Evolutionary conservation across 35 echinoderm and acorn worm genomes (phyloP), one percentile per base, ranked within the genome.

Genomic region (Holothuria glaberrima): DNA sequence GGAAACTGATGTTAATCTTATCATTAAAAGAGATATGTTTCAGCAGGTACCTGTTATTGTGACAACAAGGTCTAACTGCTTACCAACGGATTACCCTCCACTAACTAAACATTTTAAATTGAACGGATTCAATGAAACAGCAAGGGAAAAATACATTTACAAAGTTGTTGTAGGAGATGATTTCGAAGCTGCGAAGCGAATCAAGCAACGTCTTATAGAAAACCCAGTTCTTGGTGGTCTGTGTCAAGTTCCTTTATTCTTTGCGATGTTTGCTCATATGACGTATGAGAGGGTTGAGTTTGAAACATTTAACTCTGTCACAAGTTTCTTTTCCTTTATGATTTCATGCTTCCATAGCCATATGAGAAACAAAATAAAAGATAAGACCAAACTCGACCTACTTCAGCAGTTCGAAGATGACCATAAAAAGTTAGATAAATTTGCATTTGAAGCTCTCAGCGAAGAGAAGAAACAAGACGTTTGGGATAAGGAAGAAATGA

Each of bases 301-400:
- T 29, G 12, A 29, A 29, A 22, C 25, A 4, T 14, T 75, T 75
- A 22, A 75, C 12, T 75, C 71, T 12, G 71, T 75, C 1, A 75
- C 71, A 1, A n/a, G 36, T 14, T 75, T 75, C 32, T 75, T 75
- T 21, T 6, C 22, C 32, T 75, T 16, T 41, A 75, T 75, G 71
- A 75, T 75, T 38, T 34, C 13, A 38, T 75, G 71, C 20, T 75
- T 75, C 17, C 36, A 75, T 24, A 75, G 71, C 29, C 71, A 75
- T 41, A 38, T 75, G 71, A 6, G 32, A 38, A 75, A 75, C 32
- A 75, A 75, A 75, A 17, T 18, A 2, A 41, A 21, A 36, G 71
- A 75, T n/a, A 41, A 75, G 20, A 21, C 34, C 45, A 13, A 5
- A 17, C 13, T 14, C 9, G 27, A 13, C 7, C 22, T 17, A 0